Evolutionary conservation across 2,113 vertebrate species (phyloP).

Genomic region (Brachypodius melanocephalos): DNA sequence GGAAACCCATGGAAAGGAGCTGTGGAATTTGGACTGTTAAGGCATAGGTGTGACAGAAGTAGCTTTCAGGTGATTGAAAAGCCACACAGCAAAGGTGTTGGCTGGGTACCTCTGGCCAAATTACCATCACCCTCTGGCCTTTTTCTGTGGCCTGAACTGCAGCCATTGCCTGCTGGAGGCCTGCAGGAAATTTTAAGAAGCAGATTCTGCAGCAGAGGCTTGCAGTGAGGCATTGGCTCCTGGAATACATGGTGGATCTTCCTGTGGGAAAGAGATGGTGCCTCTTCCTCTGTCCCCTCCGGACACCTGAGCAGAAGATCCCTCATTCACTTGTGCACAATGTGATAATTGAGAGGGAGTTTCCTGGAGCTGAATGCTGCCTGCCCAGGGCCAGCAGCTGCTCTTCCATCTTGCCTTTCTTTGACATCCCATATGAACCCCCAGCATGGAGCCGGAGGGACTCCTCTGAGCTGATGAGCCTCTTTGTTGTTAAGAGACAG

Average conservation of each 20-base stretch:
- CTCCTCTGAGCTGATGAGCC: neutral
- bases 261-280: neutral
- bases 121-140: too few relatives aligned
- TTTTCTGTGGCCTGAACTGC: neutral
- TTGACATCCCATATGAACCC: neutral
- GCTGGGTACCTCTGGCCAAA: fast-evolving
- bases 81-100: neutral
- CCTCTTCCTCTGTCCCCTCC: neutral
- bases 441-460: neutral
- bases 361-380: slow-evolving; percentile 38
- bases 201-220: neutral
- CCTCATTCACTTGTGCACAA: neutral
- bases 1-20: neutral
- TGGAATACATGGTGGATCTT: neutral
- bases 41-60: fast-evolving
- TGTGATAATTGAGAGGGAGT: slow-evolving; percentile 8
- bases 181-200: neutral
- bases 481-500: neutral
- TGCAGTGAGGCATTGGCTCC: neutral
- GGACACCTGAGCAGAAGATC: fast-evolving
- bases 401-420: neutral
- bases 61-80: neutral
- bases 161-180: neutral
- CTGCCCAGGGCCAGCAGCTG: neutral
- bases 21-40: neutral